Evolutionary conservation across 2,888 invertebrate species (phyloP), one percentile per base, ranked within the genome.

Genomic region (Trichacis sp.): DNA sequence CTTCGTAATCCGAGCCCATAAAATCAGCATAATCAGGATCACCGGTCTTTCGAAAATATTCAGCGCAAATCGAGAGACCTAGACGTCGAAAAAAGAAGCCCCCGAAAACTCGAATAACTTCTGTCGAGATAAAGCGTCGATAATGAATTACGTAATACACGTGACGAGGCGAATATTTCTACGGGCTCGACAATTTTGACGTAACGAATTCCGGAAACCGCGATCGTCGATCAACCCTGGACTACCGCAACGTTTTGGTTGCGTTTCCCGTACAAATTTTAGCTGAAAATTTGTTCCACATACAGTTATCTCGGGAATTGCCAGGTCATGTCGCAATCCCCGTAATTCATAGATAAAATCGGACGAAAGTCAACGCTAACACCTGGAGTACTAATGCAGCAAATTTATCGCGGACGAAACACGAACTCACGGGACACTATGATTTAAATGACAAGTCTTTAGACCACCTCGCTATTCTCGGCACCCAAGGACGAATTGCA

Each of bases 371-470:
- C 24, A 24, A 3, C 24, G 8, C 24, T 8, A 33, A 33, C 33
- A 33, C 33, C 33, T 33, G 33, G 33, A 33, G 8, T 33, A 33
- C 33, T 33, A 33, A 33, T 33, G 33, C 33, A 6, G 15, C 14
- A 9, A 40, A 40, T 15, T 40, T 15, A 40, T 40, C 40, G 40
- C 40, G 40, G 15, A 40, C 15, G 15, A 15, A 40, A 40, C 12
- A 9, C 40, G 15, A 40, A 15, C 40, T 40, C 14, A 8, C 24
- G 40, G 5, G 14, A 15, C 40, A 12, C 4, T 15, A 15, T 40
- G 40, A 40, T 40, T 40, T 40, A 40, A 40, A 40, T 15, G 40
- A 40, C 40, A 40, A 40, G 14, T 9, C 14, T 40, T 40, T 40
- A 40, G 40, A 40, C 2, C 40, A 40, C 4, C 12, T 5, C 40